phyloP scores from a whole-genome alignment of 2,888 invertebrate species.

The Pandemis cinnamomeana region DNA sequence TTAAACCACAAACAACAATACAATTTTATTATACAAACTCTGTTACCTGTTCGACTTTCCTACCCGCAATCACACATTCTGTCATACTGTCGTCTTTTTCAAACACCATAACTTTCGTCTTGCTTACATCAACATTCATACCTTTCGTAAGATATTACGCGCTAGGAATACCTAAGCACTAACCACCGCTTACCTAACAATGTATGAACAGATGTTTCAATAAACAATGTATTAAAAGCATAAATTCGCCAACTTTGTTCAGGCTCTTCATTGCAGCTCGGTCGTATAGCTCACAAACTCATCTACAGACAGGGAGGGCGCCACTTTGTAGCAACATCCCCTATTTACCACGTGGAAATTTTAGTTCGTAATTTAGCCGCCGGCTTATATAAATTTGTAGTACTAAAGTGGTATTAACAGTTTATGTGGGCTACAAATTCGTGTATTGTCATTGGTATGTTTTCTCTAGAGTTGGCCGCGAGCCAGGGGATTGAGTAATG shows the following conservation, averaged over 20 bases:
- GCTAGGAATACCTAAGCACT: not conserved
- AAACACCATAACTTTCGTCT: no score
- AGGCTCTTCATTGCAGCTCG: constrained; percentile 7
- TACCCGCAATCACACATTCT: no score
- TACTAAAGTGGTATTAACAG: constrained; percentile 10
- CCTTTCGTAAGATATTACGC: no score
- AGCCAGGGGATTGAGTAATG: not conserved
- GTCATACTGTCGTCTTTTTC: no score
- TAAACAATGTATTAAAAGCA: constrained; percentile 27
- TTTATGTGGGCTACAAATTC: constrained; percentile 26
- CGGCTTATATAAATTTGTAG: constrained; percentile 1
- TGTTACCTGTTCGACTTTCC: no score
- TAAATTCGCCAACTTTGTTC: constrained; percentile 13
- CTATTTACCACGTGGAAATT: constrained; percentile 9
- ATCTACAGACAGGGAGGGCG: not conserved
- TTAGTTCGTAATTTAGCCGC: constrained; percentile 8
- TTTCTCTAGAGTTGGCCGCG: not conserved
- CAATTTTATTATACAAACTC: no score
- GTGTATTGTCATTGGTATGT: constrained; percentile 17
- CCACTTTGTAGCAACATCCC: not conserved
- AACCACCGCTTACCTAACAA: not conserved
- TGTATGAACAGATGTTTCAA: constrained; percentile 22
- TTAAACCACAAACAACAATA: no score
- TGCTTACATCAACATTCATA: no score
- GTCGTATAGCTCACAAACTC: constrained; percentile 15